These are phyloP conservation scores for Nomada fucata DNA, from an alignment of 2,888 invertebrate genomes.

Conservation along the genomic window DNA sequence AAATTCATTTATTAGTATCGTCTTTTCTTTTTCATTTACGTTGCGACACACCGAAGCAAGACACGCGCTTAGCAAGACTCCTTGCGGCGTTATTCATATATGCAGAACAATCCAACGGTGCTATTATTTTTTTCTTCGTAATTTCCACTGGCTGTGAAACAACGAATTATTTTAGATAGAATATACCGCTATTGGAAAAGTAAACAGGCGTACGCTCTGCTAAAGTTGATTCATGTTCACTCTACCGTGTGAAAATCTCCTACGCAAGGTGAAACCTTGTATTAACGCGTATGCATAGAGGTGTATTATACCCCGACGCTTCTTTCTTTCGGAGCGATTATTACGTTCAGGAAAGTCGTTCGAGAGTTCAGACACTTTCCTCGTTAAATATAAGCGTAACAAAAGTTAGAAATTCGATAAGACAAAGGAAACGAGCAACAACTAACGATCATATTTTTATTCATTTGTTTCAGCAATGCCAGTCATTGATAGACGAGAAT, in stretches of 20 bases:
- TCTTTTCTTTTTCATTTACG: too few relatives aligned
- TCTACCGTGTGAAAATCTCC: constrained; percentile 67
- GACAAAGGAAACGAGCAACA: too few relatives aligned
- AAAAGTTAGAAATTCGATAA: neutral
- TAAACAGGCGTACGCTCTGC: constrained; percentile 42
- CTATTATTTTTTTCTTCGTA: neutral
- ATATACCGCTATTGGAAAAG: constrained; percentile 1
- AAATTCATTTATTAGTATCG: too few relatives aligned
- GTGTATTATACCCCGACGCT: neutral
- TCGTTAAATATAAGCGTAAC: neutral
- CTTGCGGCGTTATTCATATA: too few relatives aligned
- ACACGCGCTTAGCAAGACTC: too few relatives aligned
- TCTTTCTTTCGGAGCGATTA: constrained; percentile 41
- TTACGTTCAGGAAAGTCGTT: constrained; percentile 36
- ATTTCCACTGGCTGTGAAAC: neutral
- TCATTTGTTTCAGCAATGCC: constrained; percentile 83
- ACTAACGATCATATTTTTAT: neutral
- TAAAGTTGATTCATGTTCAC: constrained; percentile 45
- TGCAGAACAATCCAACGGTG: neutral
- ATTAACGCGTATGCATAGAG: constrained; percentile 21
- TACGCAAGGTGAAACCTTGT: constrained; percentile 67
- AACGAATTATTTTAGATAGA: neutral
- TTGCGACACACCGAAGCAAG: too few relatives aligned
- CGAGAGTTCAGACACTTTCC: constrained; percentile 17
- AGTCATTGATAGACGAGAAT: constrained; percentile 83